A percentile compares a stretch with the other conserved stretches of the same genome.
These are phyloP conservation scores for Drosophila pseudotalamancana DNA, from an alignment of 2,888 invertebrate species.

Conservation along the genomic window DNA sequence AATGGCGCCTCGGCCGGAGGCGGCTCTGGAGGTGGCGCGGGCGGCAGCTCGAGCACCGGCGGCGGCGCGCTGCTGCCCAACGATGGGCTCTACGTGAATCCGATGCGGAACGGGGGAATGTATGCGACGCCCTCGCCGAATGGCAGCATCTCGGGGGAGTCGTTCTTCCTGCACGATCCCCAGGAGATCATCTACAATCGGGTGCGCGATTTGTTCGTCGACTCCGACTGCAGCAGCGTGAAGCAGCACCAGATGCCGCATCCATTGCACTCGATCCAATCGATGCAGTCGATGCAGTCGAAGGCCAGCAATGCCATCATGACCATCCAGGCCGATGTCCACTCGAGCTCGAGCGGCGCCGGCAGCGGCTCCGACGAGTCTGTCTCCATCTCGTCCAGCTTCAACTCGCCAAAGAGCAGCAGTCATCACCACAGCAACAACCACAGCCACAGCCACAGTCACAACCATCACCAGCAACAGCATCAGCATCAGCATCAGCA, in stretches of 20 bases:
- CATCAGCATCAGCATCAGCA: constrained; percentile 53
- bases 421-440: constrained; percentile 71
- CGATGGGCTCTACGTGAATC: constrained; percentile 93
- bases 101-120: constrained; percentile 87
- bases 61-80: constrained; percentile 75
- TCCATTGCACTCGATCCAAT: constrained; percentile 54
- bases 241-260: constrained; percentile 67
- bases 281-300: constrained; percentile 54
- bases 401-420: constrained; percentile 81
- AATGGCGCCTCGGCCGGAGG: constrained; percentile 29
- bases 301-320: constrained; percentile 83
- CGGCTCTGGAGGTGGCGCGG: constrained; percentile 3
- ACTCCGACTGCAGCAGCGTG: constrained; percentile 85
- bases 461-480: constrained; percentile 42
- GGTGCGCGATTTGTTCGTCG: constrained; percentile 91
- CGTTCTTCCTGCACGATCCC: constrained; percentile 94
- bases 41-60: constrained; percentile 10
- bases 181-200: constrained; percentile 92
- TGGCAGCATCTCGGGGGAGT: constrained; percentile 87
- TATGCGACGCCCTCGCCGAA: constrained; percentile 86
- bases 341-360: constrained; percentile 89
- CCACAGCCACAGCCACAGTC: constrained; percentile 30
- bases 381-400: constrained; percentile 86
- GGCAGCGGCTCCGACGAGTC: constrained; percentile 87
- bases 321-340: constrained; percentile 93